Conservation (phyloP, 30 jellyfish, hydroid and myxozoan species). For the Turritopsis rubra region DNA sequence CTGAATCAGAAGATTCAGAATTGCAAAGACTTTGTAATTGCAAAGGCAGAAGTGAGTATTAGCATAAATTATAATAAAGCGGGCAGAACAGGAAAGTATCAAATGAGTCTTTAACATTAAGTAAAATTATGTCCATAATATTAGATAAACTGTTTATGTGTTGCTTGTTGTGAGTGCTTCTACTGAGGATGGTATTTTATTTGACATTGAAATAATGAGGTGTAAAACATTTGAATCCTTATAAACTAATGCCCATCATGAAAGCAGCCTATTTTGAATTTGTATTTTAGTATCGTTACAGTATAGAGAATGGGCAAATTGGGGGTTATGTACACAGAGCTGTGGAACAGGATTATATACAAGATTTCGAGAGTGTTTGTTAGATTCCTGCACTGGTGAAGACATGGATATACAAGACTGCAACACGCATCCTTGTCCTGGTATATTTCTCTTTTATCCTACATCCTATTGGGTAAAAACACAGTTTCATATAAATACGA, state of each 20-base stretch:
- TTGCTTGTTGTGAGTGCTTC: too few relatives aligned
- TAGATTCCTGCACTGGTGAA: conserved; percentile 2
- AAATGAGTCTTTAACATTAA: too few relatives aligned
- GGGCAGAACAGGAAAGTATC: too few relatives aligned
- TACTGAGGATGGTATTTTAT: too few relatives aligned
- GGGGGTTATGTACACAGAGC: not conserved
- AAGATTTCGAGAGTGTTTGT: conserved; percentile 4
- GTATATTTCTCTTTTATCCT: not conserved
- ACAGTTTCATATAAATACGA: not conserved
- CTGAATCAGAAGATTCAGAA: not conserved
- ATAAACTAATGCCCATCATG: too few relatives aligned
- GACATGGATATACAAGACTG: conserved; percentile 4
- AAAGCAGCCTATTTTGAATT: not conserved
- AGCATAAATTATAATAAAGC: too few relatives aligned
- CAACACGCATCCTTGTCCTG: conserved; percentile 2
- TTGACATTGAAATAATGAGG: too few relatives aligned
- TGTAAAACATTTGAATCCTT: too few relatives aligned
- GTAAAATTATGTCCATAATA: too few relatives aligned
- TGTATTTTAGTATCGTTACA: not conserved
- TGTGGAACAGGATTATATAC: conserved; percentile 12
- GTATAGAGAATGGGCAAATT: conserved; percentile 15
- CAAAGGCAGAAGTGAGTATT: not conserved
- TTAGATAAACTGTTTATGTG: too few relatives aligned
- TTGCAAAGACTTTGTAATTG: not conserved
- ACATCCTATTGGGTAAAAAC: not conserved